Percentiles rank a stretch among this genome's conserved stretches.
Evolutionary conservation across 2,888 invertebrate genomes (phyloP).

Genomic region (Thumatha senex): DNA sequence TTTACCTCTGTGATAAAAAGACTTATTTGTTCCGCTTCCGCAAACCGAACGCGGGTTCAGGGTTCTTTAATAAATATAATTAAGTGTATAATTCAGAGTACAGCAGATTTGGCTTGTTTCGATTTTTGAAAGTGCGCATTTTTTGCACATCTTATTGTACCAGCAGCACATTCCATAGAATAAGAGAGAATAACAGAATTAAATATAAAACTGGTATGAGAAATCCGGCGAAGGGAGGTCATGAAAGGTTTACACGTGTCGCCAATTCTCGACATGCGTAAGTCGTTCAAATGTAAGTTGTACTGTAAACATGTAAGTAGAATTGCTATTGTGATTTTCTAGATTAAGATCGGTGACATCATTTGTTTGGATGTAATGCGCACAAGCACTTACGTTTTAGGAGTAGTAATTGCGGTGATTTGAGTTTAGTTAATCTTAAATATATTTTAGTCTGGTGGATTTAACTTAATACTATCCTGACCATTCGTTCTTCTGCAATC

Average conservation of each 20-base stretch:
- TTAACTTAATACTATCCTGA: neutral
- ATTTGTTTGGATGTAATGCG: conserved; percentile 31
- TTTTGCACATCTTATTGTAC: no score
- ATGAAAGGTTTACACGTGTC: conserved; percentile 47
- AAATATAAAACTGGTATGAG: no score
- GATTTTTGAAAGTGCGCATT: neutral
- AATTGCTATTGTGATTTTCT: conserved; percentile 55
- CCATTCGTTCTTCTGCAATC: neutral
- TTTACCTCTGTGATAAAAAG: conserved; percentile 22
- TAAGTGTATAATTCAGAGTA: conserved; percentile 29
- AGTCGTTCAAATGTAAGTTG: conserved; percentile 38
- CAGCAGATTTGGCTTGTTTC: conserved; percentile 28
- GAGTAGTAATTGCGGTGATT: neutral
- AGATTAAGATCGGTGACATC: conserved; percentile 47
- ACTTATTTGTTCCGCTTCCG: conserved; percentile 41
- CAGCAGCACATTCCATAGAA: no score
- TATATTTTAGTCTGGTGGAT: conserved; percentile 9
- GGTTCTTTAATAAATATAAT: conserved; percentile 31
- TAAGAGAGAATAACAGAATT: no score
- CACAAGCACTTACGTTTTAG: conserved; percentile 10
- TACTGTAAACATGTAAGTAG: conserved; percentile 37
- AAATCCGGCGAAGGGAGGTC: no score
- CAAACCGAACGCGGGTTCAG: conserved; percentile 36
- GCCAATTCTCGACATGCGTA: conserved; percentile 26
- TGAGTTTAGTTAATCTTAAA: conserved; percentile 4